Conservation (phyloP, 2,888 invertebrate genomes). For the Orthosia cruda region DNA sequence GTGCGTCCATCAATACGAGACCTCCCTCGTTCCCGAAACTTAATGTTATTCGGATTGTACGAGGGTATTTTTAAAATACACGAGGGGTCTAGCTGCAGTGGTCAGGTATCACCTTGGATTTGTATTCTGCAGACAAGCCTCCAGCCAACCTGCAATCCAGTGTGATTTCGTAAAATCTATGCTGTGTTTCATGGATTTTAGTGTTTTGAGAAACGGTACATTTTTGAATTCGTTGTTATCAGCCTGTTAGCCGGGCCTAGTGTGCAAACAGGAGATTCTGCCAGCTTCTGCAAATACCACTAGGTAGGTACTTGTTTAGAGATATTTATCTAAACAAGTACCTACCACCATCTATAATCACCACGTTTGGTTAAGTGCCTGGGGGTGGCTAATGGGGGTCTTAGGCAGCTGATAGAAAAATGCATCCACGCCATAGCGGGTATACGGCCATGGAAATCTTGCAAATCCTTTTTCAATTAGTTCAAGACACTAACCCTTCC, state of each 20-base stretch:
- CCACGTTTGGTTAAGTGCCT: background rate
- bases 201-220: constrained; percentile 32
- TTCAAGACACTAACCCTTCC: too few species aligned
- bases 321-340: too few species aligned
- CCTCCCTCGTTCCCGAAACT: constrained; percentile 68
- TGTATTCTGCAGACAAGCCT: constrained; percentile 83
- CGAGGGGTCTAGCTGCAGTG: constrained; percentile 73
- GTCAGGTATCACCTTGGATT: constrained; percentile 81
- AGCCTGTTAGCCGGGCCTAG: background rate
- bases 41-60: constrained; percentile 61
- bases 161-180: constrained; percentile 82
- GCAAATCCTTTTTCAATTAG: too few species aligned
- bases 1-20: constrained; percentile 74
- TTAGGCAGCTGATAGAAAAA: too few species aligned
- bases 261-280: background rate
- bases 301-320: background rate
- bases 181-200: constrained; percentile 74
- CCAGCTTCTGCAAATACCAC: background rate
- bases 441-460: too few species aligned
- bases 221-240: constrained; percentile 41
- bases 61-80: constrained; percentile 70
- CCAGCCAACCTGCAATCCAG: constrained; percentile 79
- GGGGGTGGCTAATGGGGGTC: too few species aligned
- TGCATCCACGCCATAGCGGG: too few species aligned
- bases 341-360: too few species aligned